Base-by-base conservation (phyloP, 2,113 vertebrate species). In the Lampris incognitus region DNA sequence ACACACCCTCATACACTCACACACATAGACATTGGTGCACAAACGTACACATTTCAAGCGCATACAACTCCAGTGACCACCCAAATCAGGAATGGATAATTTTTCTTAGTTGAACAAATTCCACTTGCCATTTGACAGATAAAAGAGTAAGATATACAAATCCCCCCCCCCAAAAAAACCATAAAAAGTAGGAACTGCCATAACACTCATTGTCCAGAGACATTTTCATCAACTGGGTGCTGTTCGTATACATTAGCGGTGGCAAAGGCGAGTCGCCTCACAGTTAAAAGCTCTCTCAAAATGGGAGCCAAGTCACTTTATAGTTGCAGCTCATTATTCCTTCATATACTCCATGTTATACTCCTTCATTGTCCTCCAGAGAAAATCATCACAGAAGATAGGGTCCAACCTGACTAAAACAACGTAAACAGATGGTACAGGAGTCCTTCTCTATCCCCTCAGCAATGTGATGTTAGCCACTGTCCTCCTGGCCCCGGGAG, bases 21-120 rank as follows among this genome's bases (percentile, higher is more conserved):
- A 80, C 58, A 37, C 70, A 76, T 64, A 59, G 82, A 42, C 72
- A 70, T 70, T n/a, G 51, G 54, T 78, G 72, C 76, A 85, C 59
- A 66, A 69, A 85, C 81, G 82, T 5, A 72, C 82, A 85, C 37
- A 66, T 58, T 24, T 61, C 78, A 87, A 63, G 74, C 79, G 85
- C 84, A 85, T 72, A 41, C 9, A 83, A 74, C 90, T 94, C 92
- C 93, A 93, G 94, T 94, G 87, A 91, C 90, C 85, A 87, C 90
- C 93, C 93, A 90, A 83, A 44, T 86, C 70, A 91, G 92, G 92
- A 93, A 95, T 94, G 92, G 81, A 91, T 88, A 63, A 83, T 84
- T 79, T 73, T 85, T 78, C 51, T 46, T 42, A 38, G 44, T 83
- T 65, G 66, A 78, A 79, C 54, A 77, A 74, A 85, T 79, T 74